Conservation (phyloP, 2,888 invertebrate genomes). For the Conops quadrifasciatus region DNA sequence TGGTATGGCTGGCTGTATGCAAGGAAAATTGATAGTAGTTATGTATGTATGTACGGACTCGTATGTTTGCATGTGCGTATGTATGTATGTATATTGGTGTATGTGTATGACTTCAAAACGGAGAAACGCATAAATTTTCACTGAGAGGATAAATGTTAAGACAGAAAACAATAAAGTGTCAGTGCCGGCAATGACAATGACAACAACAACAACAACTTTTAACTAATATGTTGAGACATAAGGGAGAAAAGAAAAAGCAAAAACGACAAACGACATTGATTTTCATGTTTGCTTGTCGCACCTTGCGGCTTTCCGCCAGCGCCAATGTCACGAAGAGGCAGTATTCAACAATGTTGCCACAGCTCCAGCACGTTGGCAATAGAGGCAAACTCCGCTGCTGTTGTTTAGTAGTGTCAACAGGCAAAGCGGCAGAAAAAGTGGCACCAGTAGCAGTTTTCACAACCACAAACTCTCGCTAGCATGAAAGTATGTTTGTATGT, state of each 20-base stretch:
- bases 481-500: neutral
- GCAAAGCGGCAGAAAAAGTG: no score
- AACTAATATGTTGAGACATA: neutral
- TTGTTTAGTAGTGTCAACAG: no score
- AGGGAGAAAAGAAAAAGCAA: neutral
- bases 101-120: neutral
- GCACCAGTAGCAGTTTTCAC: no score
- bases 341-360: neutral
- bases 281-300: neutral
- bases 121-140: constrained; percentile 11
- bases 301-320: neutral
- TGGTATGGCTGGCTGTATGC: neutral
- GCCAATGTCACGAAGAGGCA: neutral
- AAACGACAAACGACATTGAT: neutral
- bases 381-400: neutral
- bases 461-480: neutral
- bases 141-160: neutral
- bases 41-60: no score
- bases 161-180: constrained; percentile 22
- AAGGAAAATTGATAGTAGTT: no score
- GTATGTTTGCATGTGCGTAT: no score
- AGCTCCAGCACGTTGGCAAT: neutral
- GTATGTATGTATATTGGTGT: neutral
- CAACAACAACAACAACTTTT: neutral
- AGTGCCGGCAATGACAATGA: neutral